Percentiles rank a stretch among this genome's conserved stretches.
These are phyloP conservation scores for Icerya purchasi DNA, from an alignment of 2,888 invertebrate genomes.

Conservation along the genomic window DNA sequence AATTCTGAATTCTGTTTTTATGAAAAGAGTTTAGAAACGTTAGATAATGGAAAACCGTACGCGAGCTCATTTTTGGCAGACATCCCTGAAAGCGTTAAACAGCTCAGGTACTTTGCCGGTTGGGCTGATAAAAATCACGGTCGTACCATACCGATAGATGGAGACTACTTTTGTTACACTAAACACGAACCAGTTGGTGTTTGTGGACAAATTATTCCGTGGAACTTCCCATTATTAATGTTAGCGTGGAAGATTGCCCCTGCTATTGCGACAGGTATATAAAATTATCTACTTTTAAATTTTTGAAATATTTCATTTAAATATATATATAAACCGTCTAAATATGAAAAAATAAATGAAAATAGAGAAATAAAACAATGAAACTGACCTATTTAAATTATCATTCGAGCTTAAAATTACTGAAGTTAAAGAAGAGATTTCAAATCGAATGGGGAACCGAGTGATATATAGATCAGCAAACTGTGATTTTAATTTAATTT, in stretches of 20 bases:
- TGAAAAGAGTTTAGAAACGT: constrained; percentile 38
- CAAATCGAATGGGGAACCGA: no score
- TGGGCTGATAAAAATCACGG: constrained; percentile 75
- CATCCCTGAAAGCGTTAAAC: constrained; percentile 20
- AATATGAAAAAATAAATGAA: no score
- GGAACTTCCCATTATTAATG: constrained; percentile 89
- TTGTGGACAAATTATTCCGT: constrained; percentile 82
- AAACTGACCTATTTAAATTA: no score
- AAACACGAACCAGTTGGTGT: constrained; percentile 85
- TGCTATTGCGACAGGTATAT: constrained; percentile 30
- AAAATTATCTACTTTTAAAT: no score
- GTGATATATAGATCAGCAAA: no score
- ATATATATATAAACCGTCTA: no score
- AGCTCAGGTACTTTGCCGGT: constrained; percentile 34
- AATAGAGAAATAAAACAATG: no score
- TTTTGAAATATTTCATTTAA: no score
- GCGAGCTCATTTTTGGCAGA: constrained; percentile 30
- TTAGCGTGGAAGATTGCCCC: constrained; percentile 68
- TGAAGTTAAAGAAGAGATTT: no score
- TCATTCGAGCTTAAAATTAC: no score
- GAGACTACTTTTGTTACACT: constrained; percentile 60
- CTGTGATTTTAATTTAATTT: no score
- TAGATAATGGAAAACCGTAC: constrained; percentile 62
- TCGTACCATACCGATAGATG: constrained; percentile 61
- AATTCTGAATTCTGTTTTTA: no score